phyloP scores from a whole-genome alignment of 1,140 invertebrate species.

The Heterodera schachtii region DNA sequence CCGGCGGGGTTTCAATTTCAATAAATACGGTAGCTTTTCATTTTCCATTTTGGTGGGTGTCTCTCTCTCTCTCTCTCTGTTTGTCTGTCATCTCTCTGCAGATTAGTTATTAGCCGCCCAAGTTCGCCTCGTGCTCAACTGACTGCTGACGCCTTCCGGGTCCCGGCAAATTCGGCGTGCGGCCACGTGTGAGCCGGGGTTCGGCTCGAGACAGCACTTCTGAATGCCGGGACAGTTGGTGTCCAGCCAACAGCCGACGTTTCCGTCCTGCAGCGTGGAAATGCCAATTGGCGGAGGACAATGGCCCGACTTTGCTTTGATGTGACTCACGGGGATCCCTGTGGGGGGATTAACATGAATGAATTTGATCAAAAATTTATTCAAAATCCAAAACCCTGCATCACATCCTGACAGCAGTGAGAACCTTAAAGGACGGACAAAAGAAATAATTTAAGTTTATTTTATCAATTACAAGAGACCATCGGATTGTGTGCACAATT shows the following conservation, averaged over 20 bases:
- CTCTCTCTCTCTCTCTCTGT: too few species aligned
- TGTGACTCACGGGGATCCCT: conserved; percentile 51
- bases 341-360: conserved; percentile 5
- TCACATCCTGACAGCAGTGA: conserved; percentile 35
- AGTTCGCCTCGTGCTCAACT: conserved; percentile 15
- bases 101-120: too few species aligned
- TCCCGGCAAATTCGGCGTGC: conserved; percentile 49
- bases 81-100: too few species aligned
- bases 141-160: conserved; percentile 47
- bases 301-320: conserved; percentile 51
- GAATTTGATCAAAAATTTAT: background rate
- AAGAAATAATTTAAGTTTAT: background rate
- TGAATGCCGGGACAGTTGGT: conserved; percentile 53
- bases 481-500: conserved; percentile 49
- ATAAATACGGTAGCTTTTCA: too few species aligned
- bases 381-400: conserved; percentile 31
- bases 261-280: conserved; percentile 38
- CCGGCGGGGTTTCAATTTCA: too few species aligned
- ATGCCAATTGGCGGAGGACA: conserved; percentile 53
- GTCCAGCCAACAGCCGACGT: conserved; percentile 52
- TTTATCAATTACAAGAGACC: background rate
- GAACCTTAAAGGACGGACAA: conserved; percentile 4
- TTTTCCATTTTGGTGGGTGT: too few species aligned
- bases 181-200: conserved; percentile 39
- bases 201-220: conserved; percentile 55